Evolutionary conservation across 2,797 vertebrate genomes (phyloP), one percentile per base, ranked within the genome.

Genomic region (Diplodus sargus): DNA sequence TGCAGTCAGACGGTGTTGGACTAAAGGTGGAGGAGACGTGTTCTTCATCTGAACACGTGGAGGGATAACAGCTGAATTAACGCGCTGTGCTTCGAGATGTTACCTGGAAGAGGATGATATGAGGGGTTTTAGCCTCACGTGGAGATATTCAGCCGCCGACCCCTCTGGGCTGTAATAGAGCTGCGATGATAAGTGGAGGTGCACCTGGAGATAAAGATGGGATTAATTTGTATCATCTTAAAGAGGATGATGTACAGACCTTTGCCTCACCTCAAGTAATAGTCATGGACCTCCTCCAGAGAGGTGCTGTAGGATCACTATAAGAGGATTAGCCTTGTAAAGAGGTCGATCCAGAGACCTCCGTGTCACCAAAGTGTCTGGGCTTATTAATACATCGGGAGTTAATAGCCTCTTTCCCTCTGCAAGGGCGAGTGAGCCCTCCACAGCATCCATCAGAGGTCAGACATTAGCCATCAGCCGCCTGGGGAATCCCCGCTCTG

Each of bases 201-300:
- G 59, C 48, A 5, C 30, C 23, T 0, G 11, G 61, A 79, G 75
- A 79, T 85, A 80, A 83, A 74, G 61, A 79, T 16, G 53, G 87
- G 83, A 84, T 89, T 87, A 88, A 87, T 83, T 80, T 75, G 75
- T 63, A 74, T 84, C 74, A 67, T 81, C 54, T 65, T 25, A 79
- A 95, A 59, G 95, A 95, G 76, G 95, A 95, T 5, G 95, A 94
- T 85, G 83, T 95, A 0, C 93, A 96, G 89, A 96, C 95, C 52
- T 96, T 95, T 2, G 95, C 95, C 63, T 96, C 95, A 0, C 96
- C 96, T 1, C 63, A 87, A 91, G 79, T 95, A 95, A 89, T 95
- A 94, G 89, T 95, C 89, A 69, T 94, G 94, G 95, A 93, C 95
- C 0, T 95, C 64, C 81, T 66, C 96, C 76, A 86, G 92, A 0